Evolutionary conservation across 2,113 vertebrate genomes (phyloP), one percentile per base, ranked within the genome.

Genomic region (Pomatostomus ruficeps): DNA sequence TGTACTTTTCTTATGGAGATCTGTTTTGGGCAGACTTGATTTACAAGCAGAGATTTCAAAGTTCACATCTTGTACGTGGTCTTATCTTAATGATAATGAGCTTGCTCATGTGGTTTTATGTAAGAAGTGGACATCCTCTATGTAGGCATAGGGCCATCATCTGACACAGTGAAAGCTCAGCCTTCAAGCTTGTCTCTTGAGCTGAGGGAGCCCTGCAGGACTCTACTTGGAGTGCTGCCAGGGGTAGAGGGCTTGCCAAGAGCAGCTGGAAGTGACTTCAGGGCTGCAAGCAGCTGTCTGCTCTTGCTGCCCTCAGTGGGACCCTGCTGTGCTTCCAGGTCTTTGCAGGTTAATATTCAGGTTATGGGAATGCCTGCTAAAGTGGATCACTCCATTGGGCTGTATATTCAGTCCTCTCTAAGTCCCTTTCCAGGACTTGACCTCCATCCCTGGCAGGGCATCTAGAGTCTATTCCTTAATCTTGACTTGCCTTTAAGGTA

Each of bases 61-160:
- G 82, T 88, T 78, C 87, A 66, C 21, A 19, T 79, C 24, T 96
- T 88, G 70, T 76, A 58, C 88, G 92, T 51, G 35, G 42, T 46
- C 46, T 93, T 95, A 93, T 95, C 96, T 93, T 88, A 70, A 51
- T 13, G 92, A 93, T 85, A 95, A 79, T 46, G 63, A 45, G 51
- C 24, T 58, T n/a, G 15, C 68, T 59, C 49, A 65, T 85, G 81
- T 74, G 58, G 19, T 48, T 74, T 24, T 48, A 63, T 91, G 74
- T 84, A 81, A 96, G 97, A 45, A 68, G 86, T 96, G 96, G 96
- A 94, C 82, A 36, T 38, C 40, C 31, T 1, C 42, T 51, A 1
- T 4, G 43, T 29, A 82, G 70, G 82, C 84, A 49, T 5, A 1
- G 20, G 17, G 29, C 55, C 25, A 77, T 88, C 85, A 58, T 74